Evolutionary conservation across 2,888 invertebrate genomes (phyloP), one percentile per base, ranked within the genome.

Genomic region (Epistrophe grossulariae): DNA sequence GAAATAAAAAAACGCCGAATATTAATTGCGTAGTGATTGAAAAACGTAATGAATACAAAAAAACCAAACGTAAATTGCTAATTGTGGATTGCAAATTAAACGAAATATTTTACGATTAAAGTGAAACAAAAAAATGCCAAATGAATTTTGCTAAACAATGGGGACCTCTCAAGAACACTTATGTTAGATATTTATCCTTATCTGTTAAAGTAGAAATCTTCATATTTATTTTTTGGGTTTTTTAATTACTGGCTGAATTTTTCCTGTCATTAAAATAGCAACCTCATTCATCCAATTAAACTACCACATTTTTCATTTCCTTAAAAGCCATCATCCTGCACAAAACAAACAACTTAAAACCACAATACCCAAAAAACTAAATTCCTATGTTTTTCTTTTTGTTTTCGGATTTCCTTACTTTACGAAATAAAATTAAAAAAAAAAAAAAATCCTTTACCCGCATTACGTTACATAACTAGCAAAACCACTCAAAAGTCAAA

Each of bases 401-500:
- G 10, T 31, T 64, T 45, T 31, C 10, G 28, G 45, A 31, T 38
- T 40, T 48, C 28, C 31, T 17, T 43, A 24, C 6, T 59, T 28
- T 15, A 28, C 15, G 28, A 35, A 35, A 15, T 35, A 9, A 15
- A 31, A 17, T 11, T 3, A 24, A 28, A 43, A 11, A 28, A 43
- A 43, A 24, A 43, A 43, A 43, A 43, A 24, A 62, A 40, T 7
- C 43, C 62, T 10, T 10, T 35, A 59, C 59, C 40, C 52, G 11
- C 40, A 45, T 57, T 11, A 19, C 15, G 24, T 55, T 71, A 68
- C 81, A 62, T 81, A 81, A 73, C 81, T 62, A 72, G 64, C 72
- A 76, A 77, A 78, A 85, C 84, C 77, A 82, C 84, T 78, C 72
- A 48, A 70, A 85, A 85, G 57, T 81, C 84, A 60, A 70, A 85